Conservation (phyloP, 2,797 vertebrate genomes). For the Rhodeus uyekii region DNA sequence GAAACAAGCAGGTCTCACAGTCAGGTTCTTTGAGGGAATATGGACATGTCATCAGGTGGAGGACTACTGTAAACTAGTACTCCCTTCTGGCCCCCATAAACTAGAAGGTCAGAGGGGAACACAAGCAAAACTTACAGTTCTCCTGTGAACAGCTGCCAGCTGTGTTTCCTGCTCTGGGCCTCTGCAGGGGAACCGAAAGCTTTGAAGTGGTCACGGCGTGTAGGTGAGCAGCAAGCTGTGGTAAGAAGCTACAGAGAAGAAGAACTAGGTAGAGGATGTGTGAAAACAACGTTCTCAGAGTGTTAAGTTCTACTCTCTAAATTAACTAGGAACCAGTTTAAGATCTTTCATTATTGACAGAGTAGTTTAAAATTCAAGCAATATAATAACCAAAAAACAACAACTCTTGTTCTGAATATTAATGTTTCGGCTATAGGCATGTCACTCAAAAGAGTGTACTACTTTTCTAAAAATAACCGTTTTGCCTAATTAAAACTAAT, state of each 20-base stretch:
- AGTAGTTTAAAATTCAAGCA: neutral
- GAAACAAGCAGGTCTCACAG: neutral
- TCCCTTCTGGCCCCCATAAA: constrained; percentile 43
- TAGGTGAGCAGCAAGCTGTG: constrained; percentile 33
- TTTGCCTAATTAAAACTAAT: neutral
- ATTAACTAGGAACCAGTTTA: neutral
- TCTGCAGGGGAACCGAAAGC: constrained; percentile 38
- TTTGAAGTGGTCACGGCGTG: constrained; percentile 54
- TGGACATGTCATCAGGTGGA: constrained; percentile 49
- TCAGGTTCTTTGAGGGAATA: neutral
- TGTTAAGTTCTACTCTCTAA: neutral
- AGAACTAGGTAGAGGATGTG: neutral
- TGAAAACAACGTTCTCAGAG: neutral
- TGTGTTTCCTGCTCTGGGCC: constrained; percentile 55
- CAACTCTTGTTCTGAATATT: neutral
- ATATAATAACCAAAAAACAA: no score
- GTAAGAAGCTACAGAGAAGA: constrained; percentile 3
- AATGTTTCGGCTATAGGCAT: neutral
- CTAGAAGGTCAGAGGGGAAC: constrained; percentile 2
- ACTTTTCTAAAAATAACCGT: neutral
- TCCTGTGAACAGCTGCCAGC: constrained; percentile 57
- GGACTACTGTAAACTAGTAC: constrained; percentile 22
- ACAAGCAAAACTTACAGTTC: constrained; percentile 11
- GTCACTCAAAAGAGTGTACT: no score
- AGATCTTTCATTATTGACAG: neutral